phyloP scores from a whole-genome alignment of 1,140 invertebrate genomes.

The Rhynchophorus ferrugineus region DNA sequence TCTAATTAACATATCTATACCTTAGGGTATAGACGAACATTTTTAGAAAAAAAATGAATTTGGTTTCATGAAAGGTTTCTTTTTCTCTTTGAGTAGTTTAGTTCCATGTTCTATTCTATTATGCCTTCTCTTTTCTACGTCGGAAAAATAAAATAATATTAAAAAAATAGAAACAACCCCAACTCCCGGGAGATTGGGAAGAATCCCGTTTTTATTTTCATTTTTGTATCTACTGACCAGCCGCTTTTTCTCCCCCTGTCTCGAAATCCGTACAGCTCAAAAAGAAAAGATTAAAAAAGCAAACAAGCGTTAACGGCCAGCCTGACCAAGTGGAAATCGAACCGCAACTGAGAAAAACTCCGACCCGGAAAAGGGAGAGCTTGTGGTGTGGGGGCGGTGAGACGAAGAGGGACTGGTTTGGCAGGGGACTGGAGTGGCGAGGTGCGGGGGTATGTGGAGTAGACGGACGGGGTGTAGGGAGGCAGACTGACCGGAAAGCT shows the following conservation, averaged over 20 bases:
- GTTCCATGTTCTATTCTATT: too few relatives aligned
- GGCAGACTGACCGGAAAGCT: slow-evolving; percentile 11
- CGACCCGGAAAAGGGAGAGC: background rate
- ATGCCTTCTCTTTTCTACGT: too few relatives aligned
- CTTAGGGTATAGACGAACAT: too few relatives aligned
- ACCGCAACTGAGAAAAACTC: slow-evolving; percentile 12
- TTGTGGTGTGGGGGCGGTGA: too few relatives aligned
- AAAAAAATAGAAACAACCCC: too few relatives aligned
- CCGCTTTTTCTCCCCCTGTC: slow-evolving; percentile 3
- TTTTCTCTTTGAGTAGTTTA: too few relatives aligned
- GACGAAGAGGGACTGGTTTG: too few relatives aligned
- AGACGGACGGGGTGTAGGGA: background rate
- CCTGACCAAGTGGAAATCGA: slow-evolving; percentile 22
- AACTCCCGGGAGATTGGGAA: too few relatives aligned
- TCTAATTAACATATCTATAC: too few relatives aligned
- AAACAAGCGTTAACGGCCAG: slow-evolving; percentile 20
- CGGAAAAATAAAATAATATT: too few relatives aligned
- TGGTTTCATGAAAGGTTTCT: too few relatives aligned
- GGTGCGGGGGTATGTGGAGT: background rate
- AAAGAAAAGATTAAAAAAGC: slow-evolving; percentile 22
- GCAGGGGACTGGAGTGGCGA: background rate
- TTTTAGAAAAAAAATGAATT: too few relatives aligned
- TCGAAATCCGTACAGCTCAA: slow-evolving; percentile 7
- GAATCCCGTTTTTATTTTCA: slow-evolving; percentile 3
- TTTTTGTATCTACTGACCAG: slow-evolving; percentile 9